phyloP scores from a whole-genome alignment of 2,888 invertebrate genomes.

The Stomorhina lunata region DNA sequence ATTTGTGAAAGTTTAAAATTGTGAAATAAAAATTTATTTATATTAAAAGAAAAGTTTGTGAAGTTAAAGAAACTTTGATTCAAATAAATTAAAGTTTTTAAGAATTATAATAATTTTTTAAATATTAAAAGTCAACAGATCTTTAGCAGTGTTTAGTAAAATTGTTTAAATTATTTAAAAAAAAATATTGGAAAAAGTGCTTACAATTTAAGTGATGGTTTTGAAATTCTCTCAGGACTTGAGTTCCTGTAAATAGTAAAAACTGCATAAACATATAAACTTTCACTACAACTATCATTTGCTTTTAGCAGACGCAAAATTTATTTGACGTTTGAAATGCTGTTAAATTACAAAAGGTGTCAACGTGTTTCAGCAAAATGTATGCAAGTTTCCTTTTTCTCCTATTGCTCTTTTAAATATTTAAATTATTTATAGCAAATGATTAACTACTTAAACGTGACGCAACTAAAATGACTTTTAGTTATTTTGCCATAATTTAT shows the following conservation, averaged over 20 bases:
- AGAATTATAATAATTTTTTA: no score
- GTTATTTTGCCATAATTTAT: neutral
- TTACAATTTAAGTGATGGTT: constrained; percentile 16
- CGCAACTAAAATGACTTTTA: neutral
- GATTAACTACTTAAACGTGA: constrained; percentile 10
- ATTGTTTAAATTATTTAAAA: no score
- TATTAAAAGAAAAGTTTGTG: no score
- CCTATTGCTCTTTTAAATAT: neutral
- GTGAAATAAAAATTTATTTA: neutral
- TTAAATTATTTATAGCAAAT: neutral
- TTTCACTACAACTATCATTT: neutral
- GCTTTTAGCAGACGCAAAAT: neutral
- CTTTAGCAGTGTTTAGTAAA: neutral
- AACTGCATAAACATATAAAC: neutral
- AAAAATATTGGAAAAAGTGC: neutral
- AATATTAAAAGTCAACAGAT: neutral
- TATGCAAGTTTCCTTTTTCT: constrained; percentile 32
- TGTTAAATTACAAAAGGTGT: constrained; percentile 35
- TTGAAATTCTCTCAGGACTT: constrained; percentile 11
- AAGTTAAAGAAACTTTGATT: no score
- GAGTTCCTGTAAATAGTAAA: neutral
- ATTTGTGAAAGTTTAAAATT: neutral
- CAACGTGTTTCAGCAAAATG: constrained; percentile 32
- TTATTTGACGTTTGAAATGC: constrained; percentile 21
- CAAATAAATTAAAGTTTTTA: no score